phyloP scores from a whole-genome alignment of 2,113 vertebrate genomes.

The Apaloderma vittatum region DNA sequence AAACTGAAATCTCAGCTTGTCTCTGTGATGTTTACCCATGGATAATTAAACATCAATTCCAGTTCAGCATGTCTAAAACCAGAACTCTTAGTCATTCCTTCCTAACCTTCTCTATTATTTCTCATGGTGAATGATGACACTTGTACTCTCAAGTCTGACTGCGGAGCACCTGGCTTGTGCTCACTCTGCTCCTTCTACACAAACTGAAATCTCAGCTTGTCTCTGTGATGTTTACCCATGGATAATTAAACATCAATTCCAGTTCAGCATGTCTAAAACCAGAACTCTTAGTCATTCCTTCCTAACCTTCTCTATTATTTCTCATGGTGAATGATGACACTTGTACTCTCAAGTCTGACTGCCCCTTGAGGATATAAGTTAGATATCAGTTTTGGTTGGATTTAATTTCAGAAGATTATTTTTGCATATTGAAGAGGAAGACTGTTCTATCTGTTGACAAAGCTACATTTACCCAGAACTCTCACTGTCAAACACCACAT shows the following conservation, averaged over 20 bases:
- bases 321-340: background rate
- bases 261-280: background rate
- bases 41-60: slow-evolving; percentile 31
- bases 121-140: background rate
- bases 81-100: background rate
- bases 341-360: background rate
- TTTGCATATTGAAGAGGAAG: slow-evolving; percentile 1
- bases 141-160: background rate
- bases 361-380: background rate
- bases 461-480: background rate
- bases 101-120: background rate
- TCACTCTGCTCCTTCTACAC: background rate
- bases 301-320: background rate
- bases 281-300: background rate
- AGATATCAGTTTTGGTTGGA: background rate
- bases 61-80: background rate
- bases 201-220: background rate
- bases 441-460: background rate
- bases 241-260: slow-evolving; percentile 31
- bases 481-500: background rate
- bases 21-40: background rate
- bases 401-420: background rate
- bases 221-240: background rate
- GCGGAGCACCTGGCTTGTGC: background rate
- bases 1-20: background rate